These are phyloP conservation scores for Sturnira hondurensis DNA, from an alignment of 2,113 vertebrate species.

Conservation along the genomic window DNA sequence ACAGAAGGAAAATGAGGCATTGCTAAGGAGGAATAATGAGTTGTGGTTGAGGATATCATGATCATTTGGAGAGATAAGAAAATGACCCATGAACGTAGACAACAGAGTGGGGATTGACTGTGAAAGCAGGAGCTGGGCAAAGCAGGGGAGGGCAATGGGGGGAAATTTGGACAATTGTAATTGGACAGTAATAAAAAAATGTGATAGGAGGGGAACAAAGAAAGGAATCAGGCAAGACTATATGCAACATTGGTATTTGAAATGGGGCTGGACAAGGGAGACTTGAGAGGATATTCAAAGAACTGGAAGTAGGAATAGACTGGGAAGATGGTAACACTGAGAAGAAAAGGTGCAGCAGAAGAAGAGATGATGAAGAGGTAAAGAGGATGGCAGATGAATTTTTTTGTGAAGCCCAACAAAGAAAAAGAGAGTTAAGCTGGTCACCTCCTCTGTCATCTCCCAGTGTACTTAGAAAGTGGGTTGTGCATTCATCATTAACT, in stretches of 20 bases:
- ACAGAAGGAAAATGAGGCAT: neutral
- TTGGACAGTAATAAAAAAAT: too few relatives aligned
- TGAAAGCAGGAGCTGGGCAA: too few relatives aligned
- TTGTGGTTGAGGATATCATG: neutral
- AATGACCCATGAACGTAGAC: too few relatives aligned
- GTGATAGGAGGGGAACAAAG: neutral
- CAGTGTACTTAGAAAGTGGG: neutral
- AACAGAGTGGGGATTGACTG: too few relatives aligned
- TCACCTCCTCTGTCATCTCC: neutral
- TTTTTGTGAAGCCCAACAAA: neutral
- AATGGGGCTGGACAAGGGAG: neutral
- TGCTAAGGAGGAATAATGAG: rapidly evolving
- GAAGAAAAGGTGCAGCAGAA: neutral
- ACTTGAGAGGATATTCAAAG: neutral
- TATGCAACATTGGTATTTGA: neutral
- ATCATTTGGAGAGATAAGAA: neutral
- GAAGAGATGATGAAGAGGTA: neutral
- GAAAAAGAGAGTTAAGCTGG: neutral
- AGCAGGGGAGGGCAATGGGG: too few relatives aligned
- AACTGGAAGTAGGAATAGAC: neutral
- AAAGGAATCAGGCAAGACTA: neutral
- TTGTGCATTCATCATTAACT: neutral
- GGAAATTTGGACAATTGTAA: too few relatives aligned
- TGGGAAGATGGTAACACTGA: neutral
- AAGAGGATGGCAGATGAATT: neutral